These are phyloP conservation scores for Cataglyphis cursor DNA, from an alignment of 2,888 invertebrate species.

Conservation along the genomic window DNA sequence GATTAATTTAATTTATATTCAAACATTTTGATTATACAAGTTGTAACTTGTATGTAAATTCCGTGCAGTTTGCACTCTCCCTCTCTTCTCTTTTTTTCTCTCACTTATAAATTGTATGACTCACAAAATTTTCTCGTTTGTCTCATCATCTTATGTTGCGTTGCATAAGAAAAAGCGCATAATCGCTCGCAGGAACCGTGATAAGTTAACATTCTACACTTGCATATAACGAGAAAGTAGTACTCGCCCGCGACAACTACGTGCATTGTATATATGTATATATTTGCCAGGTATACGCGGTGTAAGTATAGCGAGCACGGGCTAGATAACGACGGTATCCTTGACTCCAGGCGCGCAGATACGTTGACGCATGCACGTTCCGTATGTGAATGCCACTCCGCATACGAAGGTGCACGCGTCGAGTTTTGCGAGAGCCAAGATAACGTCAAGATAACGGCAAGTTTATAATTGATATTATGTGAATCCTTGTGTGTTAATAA, in stretches of 20 bases:
- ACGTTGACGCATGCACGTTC: conserved; percentile 63
- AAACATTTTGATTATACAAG: not conserved
- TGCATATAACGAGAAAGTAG: conserved; percentile 78
- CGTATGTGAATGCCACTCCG: conserved; percentile 69
- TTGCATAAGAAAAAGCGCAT: conserved; percentile 67
- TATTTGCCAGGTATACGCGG: conserved; percentile 43
- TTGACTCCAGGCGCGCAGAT: conserved; percentile 80
- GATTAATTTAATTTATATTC: conserved; percentile 6
- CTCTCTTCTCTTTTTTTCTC: not conserved
- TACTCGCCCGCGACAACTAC: conserved; percentile 59
- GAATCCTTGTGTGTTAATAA: not conserved
- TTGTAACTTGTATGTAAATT: conserved; percentile 29
- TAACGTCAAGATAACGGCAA: too few relatives aligned
- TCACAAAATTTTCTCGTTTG: conserved; percentile 34
- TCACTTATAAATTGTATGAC: conserved; percentile 11
- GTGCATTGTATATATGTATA: conserved; percentile 33
- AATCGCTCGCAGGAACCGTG: conserved; percentile 60
- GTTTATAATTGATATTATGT: not conserved
- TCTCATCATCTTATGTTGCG: conserved; percentile 41
- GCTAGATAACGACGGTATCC: conserved; percentile 83
- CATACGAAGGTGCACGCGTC: conserved; percentile 55
- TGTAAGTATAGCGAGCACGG: conserved; percentile 71
- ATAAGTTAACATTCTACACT: conserved; percentile 72
- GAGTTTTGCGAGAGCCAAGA: conserved; percentile 63
- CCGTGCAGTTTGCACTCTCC: not conserved